These are phyloP conservation scores for Brachionus koreanus DNA, from an alignment of 1,140 invertebrate genomes.

Conservation along the genomic window DNA sequence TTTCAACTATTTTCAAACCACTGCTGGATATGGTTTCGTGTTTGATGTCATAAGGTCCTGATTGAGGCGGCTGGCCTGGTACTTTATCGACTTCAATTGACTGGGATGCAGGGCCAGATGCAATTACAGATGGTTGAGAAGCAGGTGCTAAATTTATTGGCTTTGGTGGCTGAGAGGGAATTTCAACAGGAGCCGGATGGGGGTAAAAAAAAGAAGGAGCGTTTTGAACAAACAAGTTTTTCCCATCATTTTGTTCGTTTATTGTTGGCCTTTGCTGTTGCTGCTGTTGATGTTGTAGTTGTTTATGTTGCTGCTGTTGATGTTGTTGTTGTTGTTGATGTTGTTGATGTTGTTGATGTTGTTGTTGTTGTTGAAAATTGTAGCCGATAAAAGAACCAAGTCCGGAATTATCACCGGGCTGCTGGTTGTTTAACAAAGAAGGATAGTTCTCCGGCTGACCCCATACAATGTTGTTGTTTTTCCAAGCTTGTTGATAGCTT, in stretches of 20 bases:
- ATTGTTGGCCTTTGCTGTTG: neutral
- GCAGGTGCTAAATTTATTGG: neutral
- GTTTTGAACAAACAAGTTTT: neutral
- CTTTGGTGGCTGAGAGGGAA: neutral
- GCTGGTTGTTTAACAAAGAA: neutral
- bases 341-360: neutral
- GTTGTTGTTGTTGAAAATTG: neutral
- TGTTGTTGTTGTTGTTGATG: neutral
- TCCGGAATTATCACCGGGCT: neutral
- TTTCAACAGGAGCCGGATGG: neutral
- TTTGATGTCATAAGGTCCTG: neutral
- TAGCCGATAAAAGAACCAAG: neutral
- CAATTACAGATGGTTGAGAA: neutral
- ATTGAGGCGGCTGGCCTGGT: neutral
- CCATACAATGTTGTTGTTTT: conserved; percentile 12
- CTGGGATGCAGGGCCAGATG: neutral
- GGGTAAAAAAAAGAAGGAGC: neutral
- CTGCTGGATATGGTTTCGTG: neutral
- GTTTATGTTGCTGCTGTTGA: neutral
- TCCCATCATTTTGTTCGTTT: neutral
- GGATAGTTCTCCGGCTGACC: neutral
- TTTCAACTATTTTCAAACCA: neutral
- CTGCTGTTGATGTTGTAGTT: neutral
- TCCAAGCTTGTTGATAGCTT: neutral
- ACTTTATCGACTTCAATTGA: neutral